Evolutionary conservation across 1,140 invertebrate species (phyloP), one percentile per base, ranked within the genome.

Genomic region (Cotesia chilonis): DNA sequence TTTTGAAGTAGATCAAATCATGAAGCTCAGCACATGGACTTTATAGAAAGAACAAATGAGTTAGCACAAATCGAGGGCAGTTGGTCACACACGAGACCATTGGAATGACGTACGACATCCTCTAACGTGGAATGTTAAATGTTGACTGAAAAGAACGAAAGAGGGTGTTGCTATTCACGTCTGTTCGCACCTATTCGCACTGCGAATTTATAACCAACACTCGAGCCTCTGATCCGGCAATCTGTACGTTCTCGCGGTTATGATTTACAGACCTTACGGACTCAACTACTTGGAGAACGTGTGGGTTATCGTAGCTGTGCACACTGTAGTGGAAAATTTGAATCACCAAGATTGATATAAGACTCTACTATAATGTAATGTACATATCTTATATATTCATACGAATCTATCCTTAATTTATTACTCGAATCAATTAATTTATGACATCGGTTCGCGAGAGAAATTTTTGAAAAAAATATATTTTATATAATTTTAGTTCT

Each of bases 121-220:
- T 66, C 64, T 66, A 47, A 51, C 64, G 64, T 38, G 35, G 17
- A 66, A 66, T 66, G 64, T 78, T 80, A 80, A 80, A 77, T 74
- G 79, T 66, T 66, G 47, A 66, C 35, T 20, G 36, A 51, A 47
- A 38, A 37, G 57, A 54, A 52, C 59, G 69, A 63, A 37, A 63
- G 51, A 35, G 66, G 66, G 35, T 63, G 69, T 60, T 63, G 35
- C 41, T 54, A 28, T 47, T 76, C 76, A 78, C 76, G 78, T 77
- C 75, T 77, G 77, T 80, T 80, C 78, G 74, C 78, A 78, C 79
- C 77, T 79, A 76, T 79, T 75, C 75, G 74, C 75, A 67, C 74
- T 73, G 76, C 74, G 76, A 82, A 81, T 82, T 82, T 80, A 83
- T 80, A 82, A 78, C 79, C 79, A 76, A 54, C 61, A 70, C 81